Evolutionary conservation across 2,888 invertebrate species (phyloP), one percentile per base, ranked within the genome.

Genomic region (Tigriopus californicus): DNA sequence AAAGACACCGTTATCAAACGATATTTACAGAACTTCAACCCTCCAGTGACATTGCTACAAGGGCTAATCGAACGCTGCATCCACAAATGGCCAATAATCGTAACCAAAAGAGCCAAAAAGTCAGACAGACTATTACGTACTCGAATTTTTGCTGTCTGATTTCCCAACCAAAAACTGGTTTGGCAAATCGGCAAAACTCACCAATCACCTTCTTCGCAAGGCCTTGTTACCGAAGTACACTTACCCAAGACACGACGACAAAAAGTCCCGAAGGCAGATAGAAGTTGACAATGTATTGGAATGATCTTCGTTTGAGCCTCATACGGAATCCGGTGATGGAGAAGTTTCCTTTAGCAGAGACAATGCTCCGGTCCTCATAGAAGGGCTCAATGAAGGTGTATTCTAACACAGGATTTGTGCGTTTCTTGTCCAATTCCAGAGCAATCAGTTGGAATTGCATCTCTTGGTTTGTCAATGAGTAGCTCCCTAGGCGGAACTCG

Each of bases 231-330:
- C 33, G 8, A 5, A 33, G n/a, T 8, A 33, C 33, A 5, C 33
- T 33, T 33, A 33, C 79, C 79, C 79, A 79, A 22, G 79, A 79
- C 68, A 79, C 79, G 67, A 79, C 77, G 62, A 79, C 79, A 68
- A 79, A 79, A 60, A 79, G 20, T 12, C 51, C 51, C 24, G 51
- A n/a, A 15, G 51, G 51, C 6, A 51, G 51, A 51, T 51, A 51
- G 22, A 22, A 51, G 51, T 51, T 51, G 2, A 51, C 51, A 51
- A 51, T 15, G 51, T 22, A 51, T 24, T 51, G 20, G 20, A 51
- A 51, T 51, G 22, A 20, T 20, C 51, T 51, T 15, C 51, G n/a
- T 24, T 51, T 51, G n/a, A 51, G n/a, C 4, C 24, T 20, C 22
- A 51, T 22, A 5, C 51, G 20, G 20, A 51, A 51, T 22, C 51